Conservation (phyloP, 2,888 invertebrate species). For the Calliopum simillimum region DNA sequence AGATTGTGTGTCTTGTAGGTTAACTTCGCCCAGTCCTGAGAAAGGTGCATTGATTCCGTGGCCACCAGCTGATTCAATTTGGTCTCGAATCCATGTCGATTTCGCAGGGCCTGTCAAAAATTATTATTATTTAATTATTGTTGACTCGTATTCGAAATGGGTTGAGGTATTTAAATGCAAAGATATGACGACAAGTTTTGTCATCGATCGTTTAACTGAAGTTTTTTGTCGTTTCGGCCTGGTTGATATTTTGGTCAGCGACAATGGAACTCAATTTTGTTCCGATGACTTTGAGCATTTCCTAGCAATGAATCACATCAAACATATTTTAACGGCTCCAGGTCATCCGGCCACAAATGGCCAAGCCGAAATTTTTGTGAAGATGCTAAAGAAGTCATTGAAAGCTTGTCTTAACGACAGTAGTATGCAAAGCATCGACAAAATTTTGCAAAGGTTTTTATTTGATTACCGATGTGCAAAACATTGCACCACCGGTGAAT, state of each 20-base stretch:
- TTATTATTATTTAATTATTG: constrained; percentile 25
- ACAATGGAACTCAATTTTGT: constrained; percentile 42
- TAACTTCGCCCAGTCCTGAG: constrained; percentile 34
- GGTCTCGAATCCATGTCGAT: constrained; percentile 33
- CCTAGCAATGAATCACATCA: constrained; percentile 14
- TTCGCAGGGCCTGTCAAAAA: constrained; percentile 34
- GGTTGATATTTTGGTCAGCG: constrained; percentile 39
- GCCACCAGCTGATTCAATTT: constrained; percentile 23
- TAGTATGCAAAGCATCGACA: constrained; percentile 30
- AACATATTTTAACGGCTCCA: no score
- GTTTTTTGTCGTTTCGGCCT: constrained; percentile 40
- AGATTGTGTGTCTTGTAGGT: constrained; percentile 35
- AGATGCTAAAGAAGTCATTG: constrained; percentile 46
- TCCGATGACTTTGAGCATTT: constrained; percentile 29
- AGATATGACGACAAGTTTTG: constrained; percentile 27
- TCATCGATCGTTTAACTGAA: constrained; percentile 34
- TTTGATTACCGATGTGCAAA: constrained; percentile 38
- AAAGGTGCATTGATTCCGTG: constrained; percentile 36
- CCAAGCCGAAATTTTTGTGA: constrained; percentile 48
- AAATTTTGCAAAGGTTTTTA: constrained; percentile 38
- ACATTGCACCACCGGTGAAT: constrained; percentile 39
- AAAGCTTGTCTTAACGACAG: constrained; percentile 33
- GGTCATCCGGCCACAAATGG: no score
- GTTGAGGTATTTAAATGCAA: constrained; percentile 37
- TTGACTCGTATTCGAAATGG: constrained; percentile 36